Base-by-base conservation (phyloP, 2,797 vertebrate species). In the Myotis planiceps region DNA sequence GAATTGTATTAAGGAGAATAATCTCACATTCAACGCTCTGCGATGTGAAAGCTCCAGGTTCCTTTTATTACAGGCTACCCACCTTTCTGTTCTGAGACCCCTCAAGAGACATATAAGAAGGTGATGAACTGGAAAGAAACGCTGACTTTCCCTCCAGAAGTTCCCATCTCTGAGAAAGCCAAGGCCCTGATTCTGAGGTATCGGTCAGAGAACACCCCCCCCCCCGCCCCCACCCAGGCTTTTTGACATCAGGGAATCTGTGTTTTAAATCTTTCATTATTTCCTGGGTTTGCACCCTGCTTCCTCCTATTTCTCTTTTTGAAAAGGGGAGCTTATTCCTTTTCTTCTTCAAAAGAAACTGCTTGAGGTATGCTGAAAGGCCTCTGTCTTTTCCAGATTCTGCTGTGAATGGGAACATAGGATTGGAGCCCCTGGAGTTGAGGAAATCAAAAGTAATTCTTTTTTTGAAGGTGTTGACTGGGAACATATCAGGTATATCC, bases 121-220 rank as follows among this genome's bases (percentile, higher is more conserved):
- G 99, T 99, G 95, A 99, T 99, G 99, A 99, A 99, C 97, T 99
- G 99, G 99, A 98, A 99, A 97, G 99, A 99, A 98, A 99, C 99
- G 0, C 97, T 99, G 55, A 99, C 98, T 16, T 99, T 99, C 96
- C 99, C 99, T 80, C 99, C 99, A 29, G 99, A 99, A 98, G 99
- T 99, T 96, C 99, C 99, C 9, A 99, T 99, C 97, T 99, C 99
- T 29, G 99, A 99, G 98, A 99, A 99, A 99, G 99, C 99, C 91
- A 99, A 99, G 98, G 99, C 99, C 97, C 99, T 99, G 80, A 99
- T 99, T 98, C 99, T 99, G 98, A 99, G 99, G 99, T 99, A 98
- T 95, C 68, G 75, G 15, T 72, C 34, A 19, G 90, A 96, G 51
- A 87, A 55, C 9, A 10, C 72, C n/a, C 69, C 29, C 27, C 42